Base-by-base conservation (phyloP, 2,888 invertebrate species). In the Oegoconia quadripuncta region DNA sequence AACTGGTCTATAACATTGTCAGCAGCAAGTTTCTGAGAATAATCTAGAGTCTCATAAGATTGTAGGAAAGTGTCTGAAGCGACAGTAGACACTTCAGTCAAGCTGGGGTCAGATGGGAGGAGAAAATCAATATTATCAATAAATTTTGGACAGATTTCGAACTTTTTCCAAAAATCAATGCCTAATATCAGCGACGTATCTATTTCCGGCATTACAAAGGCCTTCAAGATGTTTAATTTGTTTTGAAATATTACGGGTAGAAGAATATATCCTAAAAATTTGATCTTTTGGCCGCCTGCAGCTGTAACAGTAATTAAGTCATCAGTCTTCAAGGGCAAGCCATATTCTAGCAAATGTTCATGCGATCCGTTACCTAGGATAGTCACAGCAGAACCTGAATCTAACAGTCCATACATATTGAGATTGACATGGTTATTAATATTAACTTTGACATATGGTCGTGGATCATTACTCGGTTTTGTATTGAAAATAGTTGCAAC, bases 301-400 rank as follows among this genome's bases (percentile, higher is more conserved):
- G 43, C 41, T 4, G 15, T 15, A 1, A 32, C 7, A 2, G n/a
- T 29, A 3, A 29, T 8, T 12, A 2, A 1, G n/a, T 16, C n/a
- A 2, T 41, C 31, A 7, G 28, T 17, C 18, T 26, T 7, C 9
- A 49, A 30, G 0, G 7, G 1, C 8, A 16, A 17, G 3, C 23
- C 23, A 23, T 3, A 6, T 6, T 23, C n/a, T n/a, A 6, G 3
- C 3, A 23, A 9, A 3, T 9, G 5, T 9, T 3, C 9, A 38
- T 52, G 45, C 7, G 36, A 15, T 20, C 39, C 37, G 27, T 51
- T 48, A 7, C 53, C 55, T 18, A 58, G 7, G 5, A 54, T 46
- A 12, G 50, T 43, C 3, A 50, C 42, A 9, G 34, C 34, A 11
- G 53, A 44, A n/a, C 56, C 54, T 11, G 53, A 44, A 35, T 55